Conservation (phyloP, 2,113 vertebrate species). For the Sylvicapra grimmia region DNA sequence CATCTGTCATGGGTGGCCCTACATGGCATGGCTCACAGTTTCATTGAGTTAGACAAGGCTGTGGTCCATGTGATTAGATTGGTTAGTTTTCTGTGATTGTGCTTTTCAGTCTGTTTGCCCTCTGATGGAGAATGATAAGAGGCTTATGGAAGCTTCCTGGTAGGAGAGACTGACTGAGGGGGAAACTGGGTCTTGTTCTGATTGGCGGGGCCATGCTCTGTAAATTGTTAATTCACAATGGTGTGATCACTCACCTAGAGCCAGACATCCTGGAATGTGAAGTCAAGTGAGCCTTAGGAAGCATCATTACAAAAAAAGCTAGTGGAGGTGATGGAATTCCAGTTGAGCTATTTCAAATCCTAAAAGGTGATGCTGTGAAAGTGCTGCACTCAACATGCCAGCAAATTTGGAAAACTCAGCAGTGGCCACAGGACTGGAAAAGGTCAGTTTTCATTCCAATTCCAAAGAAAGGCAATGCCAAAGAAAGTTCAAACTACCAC, state of each 20-base stretch:
- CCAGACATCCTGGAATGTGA: background rate
- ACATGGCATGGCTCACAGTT: background rate
- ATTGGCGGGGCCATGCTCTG: background rate
- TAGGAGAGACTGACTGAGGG: background rate
- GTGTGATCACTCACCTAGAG: background rate
- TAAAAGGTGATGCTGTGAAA: background rate
- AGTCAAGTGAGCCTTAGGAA: background rate
- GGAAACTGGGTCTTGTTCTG: background rate
- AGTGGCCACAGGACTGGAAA: background rate
- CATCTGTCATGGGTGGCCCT: background rate
- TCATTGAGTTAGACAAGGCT: background rate
- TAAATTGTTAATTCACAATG: background rate
- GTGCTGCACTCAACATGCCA: background rate
- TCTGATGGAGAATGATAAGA: background rate
- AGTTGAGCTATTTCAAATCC: background rate
- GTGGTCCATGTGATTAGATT: background rate
- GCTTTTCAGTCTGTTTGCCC: background rate
- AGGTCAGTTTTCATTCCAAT: background rate
- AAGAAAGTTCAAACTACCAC: background rate
- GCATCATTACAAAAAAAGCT: background rate
- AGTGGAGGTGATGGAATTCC: background rate
- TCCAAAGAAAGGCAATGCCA: background rate
- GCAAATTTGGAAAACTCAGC: background rate
- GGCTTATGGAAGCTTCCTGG: background rate
- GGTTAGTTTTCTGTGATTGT: background rate